These are phyloP conservation scores for Catocala sponsa DNA, from an alignment of 2,888 invertebrate species.

Conservation along the genomic window DNA sequence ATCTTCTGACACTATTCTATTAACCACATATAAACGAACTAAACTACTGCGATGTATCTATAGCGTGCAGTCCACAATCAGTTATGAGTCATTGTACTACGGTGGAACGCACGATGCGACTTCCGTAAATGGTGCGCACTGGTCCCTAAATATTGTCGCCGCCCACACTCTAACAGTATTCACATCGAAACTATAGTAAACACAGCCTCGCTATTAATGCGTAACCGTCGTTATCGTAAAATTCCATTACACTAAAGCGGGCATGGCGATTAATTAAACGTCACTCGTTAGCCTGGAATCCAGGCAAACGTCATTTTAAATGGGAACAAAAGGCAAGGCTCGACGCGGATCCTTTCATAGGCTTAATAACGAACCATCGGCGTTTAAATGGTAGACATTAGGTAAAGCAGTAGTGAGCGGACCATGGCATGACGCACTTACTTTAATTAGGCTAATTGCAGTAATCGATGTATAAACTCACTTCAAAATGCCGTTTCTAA, in stretches of 20 bases:
- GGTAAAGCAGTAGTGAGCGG: constrained; percentile 59
- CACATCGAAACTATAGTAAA: constrained; percentile 33
- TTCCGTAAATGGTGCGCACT: constrained; percentile 49
- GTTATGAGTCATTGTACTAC: constrained; percentile 41
- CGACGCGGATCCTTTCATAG: constrained; percentile 54
- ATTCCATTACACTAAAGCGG: constrained; percentile 26
- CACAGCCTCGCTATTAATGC: constrained; percentile 37
- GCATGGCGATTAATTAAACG: constrained; percentile 52
- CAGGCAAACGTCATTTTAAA: constrained; percentile 51
- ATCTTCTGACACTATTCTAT: too few relatives aligned
- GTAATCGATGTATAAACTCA: constrained; percentile 52
- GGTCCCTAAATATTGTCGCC: constrained; percentile 47
- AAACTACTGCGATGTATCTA: background rate
- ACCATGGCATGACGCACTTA: constrained; percentile 54
- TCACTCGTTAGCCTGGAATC: constrained; percentile 43
- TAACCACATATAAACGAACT: background rate
- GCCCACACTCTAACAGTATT: constrained; percentile 42
- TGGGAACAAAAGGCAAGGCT: constrained; percentile 61
- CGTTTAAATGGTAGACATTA: constrained; percentile 52
- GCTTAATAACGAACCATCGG: constrained; percentile 62
- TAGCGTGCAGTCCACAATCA: constrained; percentile 24
- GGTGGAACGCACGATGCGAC: constrained; percentile 37
- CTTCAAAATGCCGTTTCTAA: constrained; percentile 17
- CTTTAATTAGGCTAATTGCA: constrained; percentile 69
- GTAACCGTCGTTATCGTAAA: constrained; percentile 32